phyloP scores from a whole-genome alignment of 2,113 vertebrate species.

The human (Homo sapiens) region GRCh38 chrX:138407501-138408000 shows the following conservation, averaged over 20 bases:
- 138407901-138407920: not conserved
- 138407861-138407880: slow-evolving; percentile 8
- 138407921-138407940: not conserved
- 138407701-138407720: slow-evolving; percentile 15
- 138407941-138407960: not conserved
- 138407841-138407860: not conserved
- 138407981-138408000: not conserved
- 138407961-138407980: not conserved
- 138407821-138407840: slow-evolving; percentile 32
- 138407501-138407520: not conserved
- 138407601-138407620: not conserved
- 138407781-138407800: not conserved
- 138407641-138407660: not conserved
- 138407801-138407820: not conserved
- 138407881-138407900: slow-evolving; percentile 34
- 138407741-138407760: not conserved
- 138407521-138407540: not conserved
- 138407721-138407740: not conserved
- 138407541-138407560: not conserved
- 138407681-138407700: not conserved
- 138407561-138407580: not conserved
- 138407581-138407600: slow-evolving; percentile 33
- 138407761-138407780: slow-evolving; percentile 5
- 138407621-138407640: not conserved
- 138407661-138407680: not conserved